Evolutionary conservation across 2,888 invertebrate genomes (phyloP), one percentile per base, ranked within the genome.

Genomic region (Pinctada fucata): DNA sequence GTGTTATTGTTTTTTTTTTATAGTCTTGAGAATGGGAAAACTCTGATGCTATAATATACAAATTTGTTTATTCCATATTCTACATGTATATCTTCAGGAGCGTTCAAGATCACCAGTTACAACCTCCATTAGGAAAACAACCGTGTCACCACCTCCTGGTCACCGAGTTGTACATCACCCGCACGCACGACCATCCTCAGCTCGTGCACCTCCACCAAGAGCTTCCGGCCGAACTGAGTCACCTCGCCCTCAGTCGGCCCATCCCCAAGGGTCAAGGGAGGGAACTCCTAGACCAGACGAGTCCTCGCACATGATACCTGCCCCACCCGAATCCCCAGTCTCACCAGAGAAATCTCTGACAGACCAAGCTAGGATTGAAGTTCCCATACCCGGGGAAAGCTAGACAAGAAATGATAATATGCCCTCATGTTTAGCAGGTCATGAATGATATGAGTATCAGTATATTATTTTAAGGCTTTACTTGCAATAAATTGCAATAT

Each of bases 201-300:
- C 80, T 13, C 64, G 77, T 64, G 51, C 49, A 8, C 48, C 72
- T 47, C 77, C 80, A 64, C 64, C 75, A 45, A 68, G 77, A 47
- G 58, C 80, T 13, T 64, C 75, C 48, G 52, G 75, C 49, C 70
- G 74, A 49, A 51, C 48, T 66, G 75, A 72, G 6, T 79, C 76
- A 16, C 31, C 31, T 31, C 67, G 81, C 3, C 81, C 81, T 31
- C 78, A 79, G 71, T 81, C 81, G 16, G 81, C 81, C 47, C 78
- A 72, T 31, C 78, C 73, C 10, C 63, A 66, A 64, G 67, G 68
- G 48, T 72, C 77, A 31, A 72, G 72, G 63, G 63, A 67, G 74
- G 31, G 71, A 4, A 68, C 75, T 13, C 80, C 77, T 10, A 72
- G 13, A 3, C 75, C 76, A n/a, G 76, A 67, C 5, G 69, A 79